Evolutionary conservation across 2,113 vertebrate genomes (phyloP), one percentile per base, ranked within the genome.

Genomic region (Bujurquina vittata): DNA sequence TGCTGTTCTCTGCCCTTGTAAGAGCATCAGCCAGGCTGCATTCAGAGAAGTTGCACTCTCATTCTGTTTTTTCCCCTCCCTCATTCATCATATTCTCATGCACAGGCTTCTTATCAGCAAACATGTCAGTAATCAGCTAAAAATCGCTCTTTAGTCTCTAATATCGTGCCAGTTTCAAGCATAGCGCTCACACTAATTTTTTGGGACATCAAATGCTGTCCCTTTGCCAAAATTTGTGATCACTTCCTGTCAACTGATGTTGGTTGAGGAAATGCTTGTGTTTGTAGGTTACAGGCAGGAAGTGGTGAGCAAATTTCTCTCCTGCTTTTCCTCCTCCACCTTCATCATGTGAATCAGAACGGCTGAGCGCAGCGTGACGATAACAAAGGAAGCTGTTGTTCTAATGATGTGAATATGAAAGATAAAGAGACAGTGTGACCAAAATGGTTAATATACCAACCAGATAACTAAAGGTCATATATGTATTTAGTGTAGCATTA

Each of bases 271-370:
- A 90, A 89, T 89, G 55, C 77, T 86, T 87, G 52, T 77, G 63
- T 86, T 77, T 12, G 46, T 86, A 75, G 73, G 77, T 87, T 67
- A 90, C 75, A 2, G 65, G 78, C 74, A 92, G 91, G 93, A 95
- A 89, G 88, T 83, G 81, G 63, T 91, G 82, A 89, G 82, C 20
- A 87, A 89, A 92, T 92, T 85, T 89, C 61, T 87, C 69, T 90
- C 74, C 61, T 79, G 57, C 72, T 87, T 81, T 91, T 91, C 67
- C 74, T 87, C 83, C 81, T 81, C 58, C 15, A 5, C 65, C 72
- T 79, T 74, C 37, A 79, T 89, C 85, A 81, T 74, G 74, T 83
- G 88, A 91, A 80, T 73, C 49, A 79, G 29, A 84, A 73, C 18
- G 7, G 35, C 83, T 15, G 81, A 87, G 75, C 43, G 57, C 20